Conservation (phyloP, 2,888 invertebrate species). For the Xanthorhoe spadicearia region DNA sequence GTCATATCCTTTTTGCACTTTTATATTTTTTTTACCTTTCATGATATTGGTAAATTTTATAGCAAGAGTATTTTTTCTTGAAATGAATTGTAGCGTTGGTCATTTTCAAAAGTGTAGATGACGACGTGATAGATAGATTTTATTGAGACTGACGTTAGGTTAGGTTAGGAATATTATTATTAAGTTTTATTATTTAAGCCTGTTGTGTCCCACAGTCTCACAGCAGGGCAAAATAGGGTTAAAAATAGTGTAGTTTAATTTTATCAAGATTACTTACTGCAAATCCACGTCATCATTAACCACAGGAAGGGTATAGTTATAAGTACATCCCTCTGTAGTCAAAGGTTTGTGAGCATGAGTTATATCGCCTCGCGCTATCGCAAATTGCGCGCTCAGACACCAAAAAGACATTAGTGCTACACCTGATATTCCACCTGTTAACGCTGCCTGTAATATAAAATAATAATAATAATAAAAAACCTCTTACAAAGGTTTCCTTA, state of each 20-base stretch:
- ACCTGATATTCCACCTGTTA: conserved; percentile 85
- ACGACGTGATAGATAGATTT: no score
- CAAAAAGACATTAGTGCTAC: conserved; percentile 85
- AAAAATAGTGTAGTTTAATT: no score
- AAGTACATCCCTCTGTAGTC: conserved; percentile 86
- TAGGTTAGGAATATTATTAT: no score
- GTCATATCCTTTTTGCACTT: conserved; percentile 2
- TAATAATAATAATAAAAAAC: background rate
- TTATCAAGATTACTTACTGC: background rate
- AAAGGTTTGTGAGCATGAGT: conserved; percentile 88
- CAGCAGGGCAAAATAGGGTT: no score
- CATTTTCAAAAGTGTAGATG: no score
- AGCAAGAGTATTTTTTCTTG: no score
- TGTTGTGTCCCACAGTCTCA: no score
- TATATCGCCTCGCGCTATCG: conserved; percentile 86
- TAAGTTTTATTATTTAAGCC: no score
- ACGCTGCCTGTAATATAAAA: conserved; percentile 82
- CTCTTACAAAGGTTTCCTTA: no score
- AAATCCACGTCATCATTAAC: conserved; percentile 13
- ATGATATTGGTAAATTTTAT: no score
- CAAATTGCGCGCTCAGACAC: conserved; percentile 86
- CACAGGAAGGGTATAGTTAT: conserved; percentile 80
- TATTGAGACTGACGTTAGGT: no score
- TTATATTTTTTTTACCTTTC: background rate
- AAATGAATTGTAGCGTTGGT: no score